Base-by-base conservation (phyloP, 2,797 vertebrate genomes). In the Leptodactylus fallax region DNA sequence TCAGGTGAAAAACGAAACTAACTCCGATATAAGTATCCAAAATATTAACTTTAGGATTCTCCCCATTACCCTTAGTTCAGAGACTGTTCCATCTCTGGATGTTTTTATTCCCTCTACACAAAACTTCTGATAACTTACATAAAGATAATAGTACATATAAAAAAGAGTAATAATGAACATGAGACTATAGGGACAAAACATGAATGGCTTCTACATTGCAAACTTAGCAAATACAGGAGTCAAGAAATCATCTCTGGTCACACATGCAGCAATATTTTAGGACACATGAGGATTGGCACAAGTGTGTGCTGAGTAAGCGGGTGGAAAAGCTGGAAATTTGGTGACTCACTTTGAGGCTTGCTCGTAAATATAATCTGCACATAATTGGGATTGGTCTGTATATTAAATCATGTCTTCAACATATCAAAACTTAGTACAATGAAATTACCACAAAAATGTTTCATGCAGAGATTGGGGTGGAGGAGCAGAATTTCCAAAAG, bases 1-100 rank as follows among this genome's bases (percentile, higher is more conserved):
- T 93, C 65, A 93, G 93, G 94, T 96, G 94, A 96, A 94, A 95
- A 60, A 63, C 88, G 84, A 87, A 93, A 94, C 47, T 13, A 76
- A 49, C 65, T 36, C 65, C 1, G 12, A 69, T 69, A 69, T 69
- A 83, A 58, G n/a, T 71, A 51, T 19, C 23, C 65, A 27, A 47
- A 12, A 45, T 67, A 49, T 81, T 19, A 16, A 23, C 5, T 65
- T 21, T 47, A 63, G 10, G 11, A 53, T 17, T 7, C 80, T 6
- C 7, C 60, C 60, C 5, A 78, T 25, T 10, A 36, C 6, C 51
- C 23, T 6, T 5, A 60, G 36, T n/a, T 0, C 11, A 61, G 58
- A 49, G 19, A 61, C 16, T 13, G 1, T 36, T 5, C 8, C 0
- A 17, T 3, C n/a, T 10, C 25, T 8, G 14, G 1, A n/a, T 6